Percentiles rank a stretch among this genome's conserved stretches.
Evolutionary conservation across 2,888 invertebrate species (phyloP).

Genomic region (Nomada fucata): DNA sequence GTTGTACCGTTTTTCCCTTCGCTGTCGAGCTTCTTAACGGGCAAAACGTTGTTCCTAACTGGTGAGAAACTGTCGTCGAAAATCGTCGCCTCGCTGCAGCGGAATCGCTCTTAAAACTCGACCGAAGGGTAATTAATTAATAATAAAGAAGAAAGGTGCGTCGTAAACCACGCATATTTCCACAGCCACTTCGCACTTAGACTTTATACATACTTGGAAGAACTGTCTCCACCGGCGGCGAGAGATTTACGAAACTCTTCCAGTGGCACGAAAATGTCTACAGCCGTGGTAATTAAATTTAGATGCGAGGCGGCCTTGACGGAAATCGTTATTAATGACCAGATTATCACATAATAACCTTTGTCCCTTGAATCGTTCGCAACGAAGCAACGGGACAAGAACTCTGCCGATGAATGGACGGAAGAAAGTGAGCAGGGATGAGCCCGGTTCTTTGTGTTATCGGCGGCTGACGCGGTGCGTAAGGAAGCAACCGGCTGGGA

Average conservation of each 20-base stretch:
- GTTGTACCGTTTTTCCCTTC: background rate
- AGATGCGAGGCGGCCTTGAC: background rate
- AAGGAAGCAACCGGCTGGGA: conserved; percentile 49
- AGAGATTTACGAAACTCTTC: background rate
- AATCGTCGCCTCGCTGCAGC: conserved; percentile 33
- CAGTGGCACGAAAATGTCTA: background rate
- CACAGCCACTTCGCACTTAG: too few relatives aligned
- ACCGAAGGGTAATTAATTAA: background rate
- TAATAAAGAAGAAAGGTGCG: too few relatives aligned
- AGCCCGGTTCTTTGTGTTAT: conserved; percentile 60
- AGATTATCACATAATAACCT: conserved; percentile 5
- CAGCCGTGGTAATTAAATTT: background rate
- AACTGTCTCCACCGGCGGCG: too few relatives aligned
- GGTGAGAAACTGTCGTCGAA: conserved; percentile 24
- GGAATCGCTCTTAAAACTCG: conserved; percentile 52
- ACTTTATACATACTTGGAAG: too few relatives aligned
- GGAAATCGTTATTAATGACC: background rate
- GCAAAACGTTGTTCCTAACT: conserved; percentile 12
- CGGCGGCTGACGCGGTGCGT: conserved; percentile 62
- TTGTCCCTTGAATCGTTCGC: conserved; percentile 21
- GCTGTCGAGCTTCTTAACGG: background rate
- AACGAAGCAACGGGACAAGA: conserved; percentile 52
- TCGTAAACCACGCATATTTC: too few relatives aligned
- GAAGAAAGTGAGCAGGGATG: conserved; percentile 6
- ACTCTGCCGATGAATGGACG: conserved; percentile 42